phyloP scores from a whole-genome alignment of 2,113 vertebrate genomes.

The Lota lota region DNA sequence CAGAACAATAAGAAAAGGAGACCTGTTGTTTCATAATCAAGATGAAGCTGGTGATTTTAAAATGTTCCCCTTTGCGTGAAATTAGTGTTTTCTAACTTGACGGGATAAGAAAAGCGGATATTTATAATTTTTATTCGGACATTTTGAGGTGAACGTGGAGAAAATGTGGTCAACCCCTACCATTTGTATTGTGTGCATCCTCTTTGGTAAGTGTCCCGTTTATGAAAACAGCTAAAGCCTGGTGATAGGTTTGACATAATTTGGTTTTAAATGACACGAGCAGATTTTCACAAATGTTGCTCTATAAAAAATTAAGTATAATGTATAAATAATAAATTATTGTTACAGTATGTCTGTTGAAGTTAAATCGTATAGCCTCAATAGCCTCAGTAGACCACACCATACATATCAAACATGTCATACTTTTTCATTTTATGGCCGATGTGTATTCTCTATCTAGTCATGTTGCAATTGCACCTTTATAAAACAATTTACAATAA shows the following conservation, averaged over 20 bases:
- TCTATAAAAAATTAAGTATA: neutral
- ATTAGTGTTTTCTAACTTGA: neutral
- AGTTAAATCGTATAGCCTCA: no score
- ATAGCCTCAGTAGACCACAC: no score
- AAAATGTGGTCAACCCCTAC: constrained; percentile 48
- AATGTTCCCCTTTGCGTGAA: neutral
- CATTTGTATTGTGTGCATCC: constrained; percentile 36
- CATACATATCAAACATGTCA: no score
- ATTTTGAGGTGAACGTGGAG: neutral
- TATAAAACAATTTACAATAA: no score
- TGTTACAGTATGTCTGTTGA: no score
- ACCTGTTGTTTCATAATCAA: neutral
- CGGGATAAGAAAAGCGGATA: constrained; percentile 20
- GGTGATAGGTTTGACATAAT: neutral
- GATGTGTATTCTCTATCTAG: no score
- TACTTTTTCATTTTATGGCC: no score
- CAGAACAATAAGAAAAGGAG: no score
- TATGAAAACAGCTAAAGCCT: neutral
- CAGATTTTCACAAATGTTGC: no score
- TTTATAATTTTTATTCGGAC: neutral
- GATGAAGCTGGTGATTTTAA: neutral
- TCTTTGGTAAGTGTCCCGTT: constrained; percentile 62
- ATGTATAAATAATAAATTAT: neutral
- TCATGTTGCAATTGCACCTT: no score
- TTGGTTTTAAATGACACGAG: neutral